These are phyloP conservation scores for Centroberyx gerrardi DNA, from an alignment of 2,797 vertebrate genomes.

Conservation along the genomic window DNA sequence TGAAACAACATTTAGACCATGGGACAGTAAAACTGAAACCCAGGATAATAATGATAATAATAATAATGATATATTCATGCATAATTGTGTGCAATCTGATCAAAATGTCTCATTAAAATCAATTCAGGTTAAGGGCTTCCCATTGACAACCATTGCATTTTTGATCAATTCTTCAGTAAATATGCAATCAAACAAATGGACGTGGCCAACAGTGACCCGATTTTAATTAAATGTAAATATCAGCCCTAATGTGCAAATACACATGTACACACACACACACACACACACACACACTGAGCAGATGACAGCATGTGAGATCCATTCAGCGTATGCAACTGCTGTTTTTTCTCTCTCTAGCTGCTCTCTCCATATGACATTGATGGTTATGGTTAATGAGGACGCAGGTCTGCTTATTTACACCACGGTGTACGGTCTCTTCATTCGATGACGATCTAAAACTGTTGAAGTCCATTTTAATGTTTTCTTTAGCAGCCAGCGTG, in stretches of 20 bases:
- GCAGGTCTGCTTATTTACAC: slow-evolving; percentile 50
- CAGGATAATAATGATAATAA: background rate
- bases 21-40: slow-evolving; percentile 19
- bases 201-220: background rate
- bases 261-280: background rate
- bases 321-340: slow-evolving; percentile 35
- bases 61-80: too few species aligned
- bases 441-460: slow-evolving; percentile 8
- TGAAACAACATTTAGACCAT: slow-evolving; percentile 35
- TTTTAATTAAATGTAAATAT: too few species aligned
- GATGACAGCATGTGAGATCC: slow-evolving; percentile 14
- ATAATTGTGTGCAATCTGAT: too few species aligned
- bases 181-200: slow-evolving; percentile 8
- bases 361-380: slow-evolving; percentile 40
- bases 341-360: slow-evolving; percentile 28
- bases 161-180: too few species aligned
- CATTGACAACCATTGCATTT: slow-evolving; percentile 2
- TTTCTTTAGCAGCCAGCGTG: too few species aligned
- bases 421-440: background rate
- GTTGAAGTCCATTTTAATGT: too few species aligned
- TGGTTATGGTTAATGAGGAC: slow-evolving; percentile 42
- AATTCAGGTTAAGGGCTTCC: background rate
- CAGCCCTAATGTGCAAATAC: background rate
- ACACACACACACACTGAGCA: slow-evolving; percentile 3
- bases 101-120: too few species aligned